phyloP scores from a whole-genome alignment of 1,140 invertebrate species.

The Drosophila bocki region DNA sequence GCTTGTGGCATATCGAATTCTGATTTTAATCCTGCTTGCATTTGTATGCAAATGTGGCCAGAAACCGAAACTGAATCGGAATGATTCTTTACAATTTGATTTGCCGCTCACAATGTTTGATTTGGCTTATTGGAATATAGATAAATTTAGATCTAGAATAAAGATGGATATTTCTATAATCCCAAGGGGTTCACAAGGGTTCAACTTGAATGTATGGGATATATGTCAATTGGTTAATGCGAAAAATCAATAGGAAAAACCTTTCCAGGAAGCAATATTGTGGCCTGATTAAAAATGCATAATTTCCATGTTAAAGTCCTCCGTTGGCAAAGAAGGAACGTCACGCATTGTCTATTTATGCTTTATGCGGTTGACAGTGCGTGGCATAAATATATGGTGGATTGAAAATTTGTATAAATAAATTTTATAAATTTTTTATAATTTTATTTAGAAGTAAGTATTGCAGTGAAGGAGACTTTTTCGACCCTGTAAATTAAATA shows the following conservation, averaged over 20 bases:
- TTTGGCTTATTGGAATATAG: constrained; percentile 56
- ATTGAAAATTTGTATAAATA: neutral
- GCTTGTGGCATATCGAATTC: constrained; percentile 44
- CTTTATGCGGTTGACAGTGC: neutral
- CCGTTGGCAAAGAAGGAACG: constrained; percentile 3
- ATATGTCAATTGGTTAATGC: constrained; percentile 54
- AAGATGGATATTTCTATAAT: neutral
- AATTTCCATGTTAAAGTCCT: constrained; percentile 52
- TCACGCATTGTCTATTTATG: constrained; percentile 68
- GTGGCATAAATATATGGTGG: neutral
- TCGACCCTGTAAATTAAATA: no score
- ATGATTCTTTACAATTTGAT: constrained; percentile 54
- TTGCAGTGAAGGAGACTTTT: no score
- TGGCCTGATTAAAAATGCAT: constrained; percentile 70
- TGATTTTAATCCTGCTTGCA: constrained; percentile 47
- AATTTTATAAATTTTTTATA: no score
- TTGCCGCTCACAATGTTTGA: constrained; percentile 33
- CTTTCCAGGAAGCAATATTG: constrained; percentile 64
- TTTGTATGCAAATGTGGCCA: constrained; percentile 57
- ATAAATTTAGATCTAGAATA: neutral
- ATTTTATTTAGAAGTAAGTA: no score
- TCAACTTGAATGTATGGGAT: constrained; percentile 16
- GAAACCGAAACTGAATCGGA: constrained; percentile 32
- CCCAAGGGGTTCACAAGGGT: constrained; percentile 22
- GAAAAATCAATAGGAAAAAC: constrained; percentile 69